Evolutionary conservation across 2,113 vertebrate species (phyloP).

Genomic region (Osmerus eperlanus): DNA sequence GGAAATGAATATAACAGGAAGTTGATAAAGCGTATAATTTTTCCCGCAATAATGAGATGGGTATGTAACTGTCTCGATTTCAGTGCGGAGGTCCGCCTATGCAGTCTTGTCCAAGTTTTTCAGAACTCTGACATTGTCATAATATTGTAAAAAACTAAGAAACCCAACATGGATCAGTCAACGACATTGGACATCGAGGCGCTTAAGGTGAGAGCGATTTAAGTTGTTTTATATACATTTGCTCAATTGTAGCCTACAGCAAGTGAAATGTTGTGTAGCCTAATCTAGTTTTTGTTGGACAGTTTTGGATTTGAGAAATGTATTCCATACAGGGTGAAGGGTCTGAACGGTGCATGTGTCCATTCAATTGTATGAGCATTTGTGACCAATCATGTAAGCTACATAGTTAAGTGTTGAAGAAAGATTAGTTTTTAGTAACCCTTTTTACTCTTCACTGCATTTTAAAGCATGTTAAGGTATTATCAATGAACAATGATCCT

Average conservation of each 20-base stretch:
- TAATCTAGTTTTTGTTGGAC: constrained; percentile 25
- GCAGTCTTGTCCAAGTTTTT: not conserved
- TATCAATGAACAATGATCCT: too few relatives aligned
- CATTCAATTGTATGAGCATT: too few relatives aligned
- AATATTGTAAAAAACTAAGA: constrained; percentile 7
- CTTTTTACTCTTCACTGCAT: too few relatives aligned
- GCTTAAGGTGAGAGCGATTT: constrained; percentile 53
- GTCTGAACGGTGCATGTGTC: too few relatives aligned
- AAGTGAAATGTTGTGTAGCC: not conserved
- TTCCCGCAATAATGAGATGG: not conserved
- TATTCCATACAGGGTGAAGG: too few relatives aligned
- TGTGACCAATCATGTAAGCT: too few relatives aligned
- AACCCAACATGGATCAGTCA: constrained; percentile 58
- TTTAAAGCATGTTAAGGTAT: too few relatives aligned
- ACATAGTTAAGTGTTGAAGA: too few relatives aligned
- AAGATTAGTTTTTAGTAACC: too few relatives aligned
- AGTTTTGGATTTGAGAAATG: too few relatives aligned
- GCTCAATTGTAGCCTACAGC: not conserved
- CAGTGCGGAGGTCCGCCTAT: constrained; percentile 1
- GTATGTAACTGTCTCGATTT: not conserved
- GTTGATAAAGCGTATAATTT: not conserved
- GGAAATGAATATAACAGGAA: not conserved
- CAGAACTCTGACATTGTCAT: not conserved
- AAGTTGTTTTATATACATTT: not conserved
- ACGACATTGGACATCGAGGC: constrained; percentile 62